Conservation (phyloP, 2,797 vertebrate species). For the Acridotheres tristis region DNA sequence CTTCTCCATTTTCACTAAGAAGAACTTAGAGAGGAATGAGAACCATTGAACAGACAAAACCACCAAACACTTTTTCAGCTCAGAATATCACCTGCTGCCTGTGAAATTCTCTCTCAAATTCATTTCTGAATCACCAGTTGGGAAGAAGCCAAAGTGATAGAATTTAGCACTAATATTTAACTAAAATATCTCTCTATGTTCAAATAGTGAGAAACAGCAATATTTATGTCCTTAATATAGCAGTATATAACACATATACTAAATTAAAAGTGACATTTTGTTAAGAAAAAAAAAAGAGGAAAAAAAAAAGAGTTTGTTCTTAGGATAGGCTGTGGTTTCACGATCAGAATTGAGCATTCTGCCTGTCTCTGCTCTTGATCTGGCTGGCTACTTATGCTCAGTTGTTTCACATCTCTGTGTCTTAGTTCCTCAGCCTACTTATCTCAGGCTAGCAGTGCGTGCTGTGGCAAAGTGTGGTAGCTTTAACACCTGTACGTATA, state of each 20-base stretch:
- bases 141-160: background rate
- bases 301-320: background rate
- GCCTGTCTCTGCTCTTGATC: background rate
- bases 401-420: background rate
- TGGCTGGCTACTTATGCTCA: background rate
- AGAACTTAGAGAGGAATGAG: background rate
- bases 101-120: constrained; percentile 8
- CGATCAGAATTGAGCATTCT: background rate
- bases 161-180: background rate
- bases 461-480: background rate
- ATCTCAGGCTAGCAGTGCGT: background rate
- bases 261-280: background rate
- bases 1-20: background rate
- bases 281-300: background rate
- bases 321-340: background rate
- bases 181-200: background rate
- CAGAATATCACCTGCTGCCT: background rate
- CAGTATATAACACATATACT: background rate
- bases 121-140: background rate
- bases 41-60: background rate
- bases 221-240: background rate
- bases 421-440: background rate
- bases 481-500: fast-evolving
- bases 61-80: background rate
- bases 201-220: background rate